Evolutionary conservation across 53 echinoderm and acorn worm genomes (phyloP).

Genomic region (Zoroaster sp.): DNA sequence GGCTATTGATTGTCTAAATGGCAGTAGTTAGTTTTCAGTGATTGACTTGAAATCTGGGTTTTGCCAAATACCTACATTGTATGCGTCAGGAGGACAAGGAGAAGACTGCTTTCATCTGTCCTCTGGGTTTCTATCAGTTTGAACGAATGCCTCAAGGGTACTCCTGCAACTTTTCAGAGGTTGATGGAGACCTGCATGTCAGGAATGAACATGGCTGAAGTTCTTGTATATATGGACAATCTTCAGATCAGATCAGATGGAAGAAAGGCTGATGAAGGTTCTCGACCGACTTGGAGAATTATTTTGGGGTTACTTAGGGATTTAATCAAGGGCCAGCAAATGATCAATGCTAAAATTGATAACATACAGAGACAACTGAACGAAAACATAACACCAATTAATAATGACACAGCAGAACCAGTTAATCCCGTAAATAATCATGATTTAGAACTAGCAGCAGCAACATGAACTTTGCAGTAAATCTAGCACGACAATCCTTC

Average conservation of each 20-base stretch:
- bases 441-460: too few species aligned
- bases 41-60: constrained; percentile 52
- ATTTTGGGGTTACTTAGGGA: too few species aligned
- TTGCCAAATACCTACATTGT: constrained; percentile 50
- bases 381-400: too few species aligned
- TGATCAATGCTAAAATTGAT: too few species aligned
- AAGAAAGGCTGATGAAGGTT: constrained; percentile 24
- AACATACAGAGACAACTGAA: too few species aligned
- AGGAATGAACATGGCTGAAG: constrained; percentile 40
- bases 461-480: too few species aligned
- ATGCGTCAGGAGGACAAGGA: constrained; percentile 37
- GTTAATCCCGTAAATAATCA: too few species aligned
- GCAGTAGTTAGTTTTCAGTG: constrained; percentile 40
- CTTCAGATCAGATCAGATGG: constrained; percentile 38
- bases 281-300: constrained; percentile 21
- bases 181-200: constrained; percentile 56
- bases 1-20: constrained; percentile 31
- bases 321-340: too few species aligned
- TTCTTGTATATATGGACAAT: too few species aligned
- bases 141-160: constrained; percentile 42
- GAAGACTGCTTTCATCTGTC: constrained; percentile 51
- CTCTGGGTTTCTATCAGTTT: too few species aligned
- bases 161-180: constrained; percentile 57
- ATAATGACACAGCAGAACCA: too few species aligned
- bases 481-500: too few species aligned